Base-by-base conservation (phyloP, 2,888 invertebrate genomes). In the Peribatodes rhomboidaria region DNA sequence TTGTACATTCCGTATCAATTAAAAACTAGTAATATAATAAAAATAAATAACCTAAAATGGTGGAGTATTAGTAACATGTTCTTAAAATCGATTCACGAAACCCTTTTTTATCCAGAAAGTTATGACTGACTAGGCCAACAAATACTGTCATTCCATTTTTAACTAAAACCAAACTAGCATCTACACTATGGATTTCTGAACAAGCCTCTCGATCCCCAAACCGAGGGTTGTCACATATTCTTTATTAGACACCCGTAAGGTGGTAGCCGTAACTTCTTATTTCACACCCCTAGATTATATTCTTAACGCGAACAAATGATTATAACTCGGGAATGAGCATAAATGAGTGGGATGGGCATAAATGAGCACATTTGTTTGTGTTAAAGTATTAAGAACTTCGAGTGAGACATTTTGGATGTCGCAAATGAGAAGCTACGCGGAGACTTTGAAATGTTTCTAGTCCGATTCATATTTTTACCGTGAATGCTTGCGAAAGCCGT, bases 251-350 rank as follows among this genome's bases (percentile, higher is more conserved):
- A 10, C 10, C 7, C 4, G 16, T 31, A 52, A 62, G 56, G 61
- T 65, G 62, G 67, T 61, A 61, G 47, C 61, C 2, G 37, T 68
- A 44, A 67, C 58, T 68, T 65, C 68, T 65, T 65, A 63, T 67
- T 70, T 57, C 35, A 49, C 59, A 61, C 9, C 61, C 61, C 61
- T 57, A 31, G 60, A 67, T 70, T 67, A 68, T 49, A 39, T 57
- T 61, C 46, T 55, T 65, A 66, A 68, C 61, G 41, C 57, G 47
- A 66, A 68, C 62, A 61, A 62, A 65, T 65, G 64, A 53, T 47
- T 49, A 61, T 44, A 59, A 37, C 37, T 52, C 37, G 39, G 16
- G 44, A 47, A 49, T 49, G 44, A 61, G 60, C 47, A 11, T 0
- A 37, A 46, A 42, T 42, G 44, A 44, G n/a, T n/a, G n/a, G 20